Evolutionary conservation across 2,888 invertebrate species (phyloP), one percentile per base, ranked within the genome.

Genomic region (Netelia melanura): DNA sequence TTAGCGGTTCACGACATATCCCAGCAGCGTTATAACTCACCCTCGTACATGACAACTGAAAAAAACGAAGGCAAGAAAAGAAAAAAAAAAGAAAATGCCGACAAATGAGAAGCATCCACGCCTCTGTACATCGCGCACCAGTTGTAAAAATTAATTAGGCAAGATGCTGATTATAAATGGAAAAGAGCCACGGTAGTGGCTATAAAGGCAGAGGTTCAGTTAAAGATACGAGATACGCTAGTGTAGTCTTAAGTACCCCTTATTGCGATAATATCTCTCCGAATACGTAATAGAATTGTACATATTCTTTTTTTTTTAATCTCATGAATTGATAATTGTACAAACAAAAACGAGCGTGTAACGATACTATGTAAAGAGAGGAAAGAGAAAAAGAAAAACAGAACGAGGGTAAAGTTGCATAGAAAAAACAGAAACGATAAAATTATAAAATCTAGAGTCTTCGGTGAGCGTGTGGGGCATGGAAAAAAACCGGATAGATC

Each of bases 131-230:
- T 58, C 62, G 62, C 58, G 81, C 81, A 77, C 62, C 61, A 65
- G 74, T 79, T 85, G 85, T 85, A 76, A 76, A 79, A 85, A 85
- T 85, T 85, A 85, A 85, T 82, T 82, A 76, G 67, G 5, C 82
- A 74, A 44, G 65, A 71, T 61, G 61, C 71, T 82, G 65, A 71
- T 76, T 80, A 76, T 68, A 80, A 76, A 67, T 54, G 65, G 70
- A 80, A 76, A 71, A 70, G 44, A 8, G 43, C 25, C 30, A 52
- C 9, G 44, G 10, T 17, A 52, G 25, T 17, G 3, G 17, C 52
- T 58, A 17, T 56, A 54, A 14, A 48, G 0, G 52, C 30, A 23
- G 56, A 58, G 58, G 58, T 23, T 6, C 11, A 21, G 38, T 10
- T 3, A 43, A 14, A 43, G 44, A 14, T 61, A 58, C 58, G 11